Base-by-base conservation (phyloP, 2,797 vertebrate species). In the Myotis pilosus region DNA sequence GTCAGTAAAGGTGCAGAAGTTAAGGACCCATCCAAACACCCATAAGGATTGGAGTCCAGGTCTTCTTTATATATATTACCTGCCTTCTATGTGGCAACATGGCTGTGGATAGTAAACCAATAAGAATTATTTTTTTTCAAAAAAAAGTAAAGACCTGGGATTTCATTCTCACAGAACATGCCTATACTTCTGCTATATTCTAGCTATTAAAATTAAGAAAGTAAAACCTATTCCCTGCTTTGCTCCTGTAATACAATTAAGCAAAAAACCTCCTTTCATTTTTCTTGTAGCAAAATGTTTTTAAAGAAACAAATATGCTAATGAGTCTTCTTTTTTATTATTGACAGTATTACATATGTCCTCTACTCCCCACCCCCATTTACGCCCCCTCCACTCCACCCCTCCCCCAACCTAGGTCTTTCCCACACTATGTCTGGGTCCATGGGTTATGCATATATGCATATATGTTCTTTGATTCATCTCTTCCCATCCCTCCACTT, bases 161-260 rank as follows among this genome's bases (percentile, higher is more conserved):
- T 84, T 89, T 94, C 60, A 78, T 81, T 89, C 33, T 60, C 15
- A 8, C 8, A 55, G 36, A 83, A 75, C 2, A 2, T 74, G 28
- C 0, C 4, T 44, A 55, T 23, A 33, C 17, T 38, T 64, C 57
- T 72, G 20, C 23, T 55, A 33, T 55, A 75, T 19, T 75, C 25
- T 41, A 78, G 33, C 38, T 66, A 49, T 55, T 78, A 76, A 91
- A 80, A 75, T 36, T 28, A 55, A 78, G 30, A 44, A 49, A 91
- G 33, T 82, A 53, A 89, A 95, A 82, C 60, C 10, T 60, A 78
- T n/a, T 87, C 16, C 64, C 36, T n/a, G 28, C 82, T 89, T 69
- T 87, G 60, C 30, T 60, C 84, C n/a, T n/a, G 22, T 12, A 41
- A 23, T 23, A 41, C 8, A 71, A 53, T 66, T 57, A 57, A 62